Evolutionary conservation across 2,888 invertebrate species (phyloP).

Genomic region (Phyto melanocephala): DNA sequence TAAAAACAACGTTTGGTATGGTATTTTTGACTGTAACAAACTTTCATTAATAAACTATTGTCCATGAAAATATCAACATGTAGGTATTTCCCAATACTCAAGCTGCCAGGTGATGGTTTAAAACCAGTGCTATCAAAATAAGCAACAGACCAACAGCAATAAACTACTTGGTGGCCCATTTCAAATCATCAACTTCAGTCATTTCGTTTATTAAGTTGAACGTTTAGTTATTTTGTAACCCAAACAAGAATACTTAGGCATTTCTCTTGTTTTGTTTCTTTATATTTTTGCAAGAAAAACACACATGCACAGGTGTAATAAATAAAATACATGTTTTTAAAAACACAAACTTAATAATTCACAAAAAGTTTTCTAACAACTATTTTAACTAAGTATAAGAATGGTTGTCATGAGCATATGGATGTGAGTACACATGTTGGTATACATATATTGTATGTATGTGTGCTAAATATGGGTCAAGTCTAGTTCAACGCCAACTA

Average conservation of each 20-base stretch:
- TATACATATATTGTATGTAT: no score
- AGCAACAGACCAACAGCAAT: neutral
- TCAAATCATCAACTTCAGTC: neutral
- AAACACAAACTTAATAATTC: neutral
- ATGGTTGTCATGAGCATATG: neutral
- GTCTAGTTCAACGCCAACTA: slow-evolving; percentile 2
- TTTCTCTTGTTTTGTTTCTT: neutral
- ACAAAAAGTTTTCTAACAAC: neutral
- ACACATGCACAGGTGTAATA: neutral
- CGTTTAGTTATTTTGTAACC: slow-evolving; percentile 26
- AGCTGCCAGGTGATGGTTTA: neutral
- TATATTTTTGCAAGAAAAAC: neutral
- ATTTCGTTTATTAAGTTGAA: slow-evolving; percentile 10
- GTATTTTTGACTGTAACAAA: no score
- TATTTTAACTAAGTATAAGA: neutral
- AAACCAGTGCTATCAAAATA: neutral
- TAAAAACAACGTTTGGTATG: no score
- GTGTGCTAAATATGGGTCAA: slow-evolving; percentile 12
- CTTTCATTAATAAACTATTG: no score
- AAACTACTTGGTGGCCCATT: neutral
- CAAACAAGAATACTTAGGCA: slow-evolving; percentile 43
- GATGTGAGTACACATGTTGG: neutral
- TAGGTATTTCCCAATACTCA: neutral
- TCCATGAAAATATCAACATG: neutral
- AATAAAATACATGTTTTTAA: neutral